Evolutionary conservation across 2,888 invertebrate genomes (phyloP), one percentile per base, ranked within the genome.

Genomic region (Lasioglossum oenotherae): DNA sequence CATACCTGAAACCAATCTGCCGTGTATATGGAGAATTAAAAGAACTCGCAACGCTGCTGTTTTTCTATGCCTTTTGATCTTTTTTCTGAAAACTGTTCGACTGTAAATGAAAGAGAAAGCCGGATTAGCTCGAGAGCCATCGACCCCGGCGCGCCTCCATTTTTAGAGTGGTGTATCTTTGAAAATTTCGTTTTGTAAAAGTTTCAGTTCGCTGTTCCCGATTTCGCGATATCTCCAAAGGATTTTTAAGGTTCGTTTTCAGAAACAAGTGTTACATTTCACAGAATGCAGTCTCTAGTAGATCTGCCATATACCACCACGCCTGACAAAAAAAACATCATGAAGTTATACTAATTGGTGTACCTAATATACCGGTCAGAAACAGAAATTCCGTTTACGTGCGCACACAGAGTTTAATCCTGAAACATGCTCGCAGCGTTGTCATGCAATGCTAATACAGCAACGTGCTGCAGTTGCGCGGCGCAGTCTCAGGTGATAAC

Each of bases 361-460:
- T 14, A 64, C 6, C 31, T 64, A 64, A 31, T 64, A 31, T 31
- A 64, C 31, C 27, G 27, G 64, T 64, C 31, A 31, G 64, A 31
- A 64, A 64, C 64, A 31, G 64, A 64, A 31, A 64, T 64, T 31
- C 14, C 16, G 31, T 31, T 64, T 64, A 31, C 4, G 31, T 8
- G 16, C 64, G 16, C 64, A 16, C 5, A 31, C 64, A 16, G 64
- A 31, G 31, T 64, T 64, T 64, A 64, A 64, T 64, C 27, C 64
- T 64, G 64, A 64, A 31, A 64, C 64, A 64, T 64, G 64, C 31
- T 64, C 64, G 64, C 64, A 64, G 31, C 64, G 31, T 31, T 64
- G 64, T 27, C 64, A 16, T 16, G 31, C 31, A 64, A 64, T 31
- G 64, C 31, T 64, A 64, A 64, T 64, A 64, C 64, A 31, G 31